Conservation (phyloP, 2,797 vertebrate species). For the Pseudochirops corinnae region DNA sequence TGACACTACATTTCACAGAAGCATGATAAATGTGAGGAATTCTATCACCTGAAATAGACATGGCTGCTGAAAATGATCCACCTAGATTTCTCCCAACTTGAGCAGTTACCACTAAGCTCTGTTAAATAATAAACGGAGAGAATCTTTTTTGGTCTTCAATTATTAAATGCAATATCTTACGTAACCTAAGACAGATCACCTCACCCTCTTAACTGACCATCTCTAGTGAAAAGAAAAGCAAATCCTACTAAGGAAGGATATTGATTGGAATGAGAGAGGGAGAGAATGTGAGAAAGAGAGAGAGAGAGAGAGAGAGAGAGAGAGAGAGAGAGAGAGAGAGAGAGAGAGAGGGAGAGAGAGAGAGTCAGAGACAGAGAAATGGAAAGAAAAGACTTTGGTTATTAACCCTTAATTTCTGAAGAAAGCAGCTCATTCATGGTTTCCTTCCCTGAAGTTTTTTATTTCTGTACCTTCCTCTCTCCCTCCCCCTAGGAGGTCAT, state of each 20-base stretch:
- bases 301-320: not conserved
- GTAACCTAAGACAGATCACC: conserved; percentile 77
- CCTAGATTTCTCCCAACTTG: conserved; percentile 69
- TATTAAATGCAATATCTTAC: conserved; percentile 82
- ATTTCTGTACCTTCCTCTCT: not conserved
- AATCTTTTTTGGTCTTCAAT: conserved; percentile 77
- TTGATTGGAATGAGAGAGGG: conserved; percentile 39
- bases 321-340: conserved; percentile 11
- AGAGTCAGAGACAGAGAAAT: not conserved
- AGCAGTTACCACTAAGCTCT: conserved; percentile 60
- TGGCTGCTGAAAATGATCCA: conserved; percentile 64
- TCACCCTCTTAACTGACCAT: conserved; percentile 72
- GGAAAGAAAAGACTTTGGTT: conserved; percentile 37
- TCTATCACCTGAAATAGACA: conserved; percentile 66
- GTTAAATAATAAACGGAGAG: conserved; percentile 68
- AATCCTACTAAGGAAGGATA: conserved; percentile 41
- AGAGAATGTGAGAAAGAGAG: not conserved
- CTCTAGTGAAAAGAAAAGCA: conserved; percentile 62
- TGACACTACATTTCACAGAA: conserved; percentile 69
- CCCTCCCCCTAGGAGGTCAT: conserved; percentile 86
- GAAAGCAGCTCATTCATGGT: conserved; percentile 71
- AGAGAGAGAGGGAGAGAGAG: not conserved
- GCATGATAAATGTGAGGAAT: conserved; percentile 60
- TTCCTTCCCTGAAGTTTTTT: conserved; percentile 43
- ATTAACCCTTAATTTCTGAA: conserved; percentile 80